Evolutionary conservation across 2,113 vertebrate genomes (phyloP), one percentile per base, ranked within the genome.

Genomic region (Poeciliopsis retropinna): DNA sequence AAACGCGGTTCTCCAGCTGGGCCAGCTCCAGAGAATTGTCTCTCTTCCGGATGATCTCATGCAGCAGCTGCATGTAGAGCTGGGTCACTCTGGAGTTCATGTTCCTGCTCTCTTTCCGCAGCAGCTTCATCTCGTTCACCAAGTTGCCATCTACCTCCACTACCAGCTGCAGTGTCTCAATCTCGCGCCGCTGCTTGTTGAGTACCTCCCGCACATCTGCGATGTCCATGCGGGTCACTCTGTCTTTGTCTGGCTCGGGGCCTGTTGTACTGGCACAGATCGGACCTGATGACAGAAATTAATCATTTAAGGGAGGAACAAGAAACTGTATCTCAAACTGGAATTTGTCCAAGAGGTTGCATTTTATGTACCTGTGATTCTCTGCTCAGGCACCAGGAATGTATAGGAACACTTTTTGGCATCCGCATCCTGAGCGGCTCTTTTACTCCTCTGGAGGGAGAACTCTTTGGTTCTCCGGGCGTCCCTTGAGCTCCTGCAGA

Each of bases 81-180:
- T 99, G 98, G 5, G 98, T 99, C 28, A 99, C 98, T 0, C 98
- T 95, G 0, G 98, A 98, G 93, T 99, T 99, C 98, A 99, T 99
- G 89, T 99, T 99, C 0, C 98, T 95, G 65, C 98, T 99, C 89
- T 99, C 98, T 73, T 99, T 99, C 79, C 98, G 92, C 87, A 99
- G 93, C 67, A 99, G 87, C 91, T 99, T 99, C 54, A 99, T 98
- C 92, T 99, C 98, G 0, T 96, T 99, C 60, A 99, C 97, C 27
- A 99, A 94, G 92, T 97, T 98, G 15, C 98, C 98, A 0, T 99
- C 98, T 67, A 99, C 97, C 0, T 98, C 97, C 65, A 99, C 97
- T 79, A 98, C 95, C 91, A 98, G 17, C 74, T 99, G 97, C 90
- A 99, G 84, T 3, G 95, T 96, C 60, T 99, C 98, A 11, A 98